Conservation (phyloP, 2,888 invertebrate genomes). For the Chironomus tentans region DNA sequence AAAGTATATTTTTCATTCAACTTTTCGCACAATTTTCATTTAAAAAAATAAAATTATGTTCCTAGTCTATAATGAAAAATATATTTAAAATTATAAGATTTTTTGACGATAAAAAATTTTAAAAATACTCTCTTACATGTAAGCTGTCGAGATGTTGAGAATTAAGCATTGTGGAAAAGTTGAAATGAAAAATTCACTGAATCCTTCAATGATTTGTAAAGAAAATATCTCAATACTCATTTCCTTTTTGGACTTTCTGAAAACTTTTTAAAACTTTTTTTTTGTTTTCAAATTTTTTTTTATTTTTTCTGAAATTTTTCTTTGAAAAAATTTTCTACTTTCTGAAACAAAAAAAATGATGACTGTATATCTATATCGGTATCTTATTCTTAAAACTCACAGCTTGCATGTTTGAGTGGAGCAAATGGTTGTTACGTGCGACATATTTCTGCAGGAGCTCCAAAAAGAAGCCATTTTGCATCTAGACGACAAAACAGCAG, state of each 20-base stretch:
- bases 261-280: neutral
- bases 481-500: slow-evolving; percentile 18
- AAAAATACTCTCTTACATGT: neutral
- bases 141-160: slow-evolving; percentile 28
- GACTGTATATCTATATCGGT: neutral
- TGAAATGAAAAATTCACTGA: slow-evolving; percentile 23
- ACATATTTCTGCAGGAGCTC: slow-evolving; percentile 45
- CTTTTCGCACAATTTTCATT: slow-evolving; percentile 28
- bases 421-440: slow-evolving; percentile 44
- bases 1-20: slow-evolving; percentile 29
- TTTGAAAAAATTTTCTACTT: neutral
- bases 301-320: neutral
- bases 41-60: neutral
- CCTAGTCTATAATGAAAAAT: neutral
- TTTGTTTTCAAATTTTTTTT: neutral
- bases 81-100: neutral
- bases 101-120: neutral
- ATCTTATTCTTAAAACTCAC: slow-evolving; percentile 27
- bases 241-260: neutral
- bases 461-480: slow-evolving; percentile 31
- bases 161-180: slow-evolving; percentile 28
- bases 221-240: neutral
- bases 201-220: neutral
- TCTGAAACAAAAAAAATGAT: neutral
- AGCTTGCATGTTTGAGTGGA: slow-evolving; percentile 45